These are phyloP conservation scores for Cyprinus carpio DNA, from an alignment of 2,113 vertebrate species.

Conservation along the genomic window DNA sequence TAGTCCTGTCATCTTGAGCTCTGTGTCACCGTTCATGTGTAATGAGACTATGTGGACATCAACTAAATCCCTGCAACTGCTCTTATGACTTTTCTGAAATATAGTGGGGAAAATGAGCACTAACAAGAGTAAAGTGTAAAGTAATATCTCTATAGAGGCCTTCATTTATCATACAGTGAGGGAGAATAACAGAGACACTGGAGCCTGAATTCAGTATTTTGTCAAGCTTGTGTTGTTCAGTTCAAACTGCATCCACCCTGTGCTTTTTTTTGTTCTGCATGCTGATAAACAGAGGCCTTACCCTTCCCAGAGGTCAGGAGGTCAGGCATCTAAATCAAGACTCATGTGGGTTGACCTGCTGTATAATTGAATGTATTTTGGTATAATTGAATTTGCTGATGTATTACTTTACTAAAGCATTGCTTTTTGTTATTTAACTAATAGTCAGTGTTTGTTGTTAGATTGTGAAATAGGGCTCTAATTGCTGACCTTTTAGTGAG, in stretches of 20 bases:
- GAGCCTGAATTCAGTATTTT: background rate
- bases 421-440: constrained; percentile 19
- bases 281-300: background rate
- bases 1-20: background rate
- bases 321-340: background rate
- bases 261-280: background rate
- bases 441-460: constrained; percentile 2
- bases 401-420: background rate
- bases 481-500: constrained; percentile 69
- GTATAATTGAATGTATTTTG: constrained; percentile 7
- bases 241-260: background rate
- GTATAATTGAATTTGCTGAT: background rate
- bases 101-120: background rate
- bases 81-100: constrained; percentile 35
- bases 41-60: background rate
- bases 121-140: too few species aligned
- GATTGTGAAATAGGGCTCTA: constrained; percentile 50
- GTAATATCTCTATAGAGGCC: background rate
- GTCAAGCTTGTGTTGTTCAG: background rate
- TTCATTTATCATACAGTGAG: background rate
- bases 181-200: background rate
- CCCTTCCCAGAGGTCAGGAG: background rate
- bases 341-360: background rate
- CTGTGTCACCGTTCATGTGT: background rate
- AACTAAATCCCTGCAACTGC: background rate